Evolutionary conservation across 2,888 invertebrate genomes (phyloP), one percentile per base, ranked within the genome.

Genomic region (Pristionchus entomophagus): DNA sequence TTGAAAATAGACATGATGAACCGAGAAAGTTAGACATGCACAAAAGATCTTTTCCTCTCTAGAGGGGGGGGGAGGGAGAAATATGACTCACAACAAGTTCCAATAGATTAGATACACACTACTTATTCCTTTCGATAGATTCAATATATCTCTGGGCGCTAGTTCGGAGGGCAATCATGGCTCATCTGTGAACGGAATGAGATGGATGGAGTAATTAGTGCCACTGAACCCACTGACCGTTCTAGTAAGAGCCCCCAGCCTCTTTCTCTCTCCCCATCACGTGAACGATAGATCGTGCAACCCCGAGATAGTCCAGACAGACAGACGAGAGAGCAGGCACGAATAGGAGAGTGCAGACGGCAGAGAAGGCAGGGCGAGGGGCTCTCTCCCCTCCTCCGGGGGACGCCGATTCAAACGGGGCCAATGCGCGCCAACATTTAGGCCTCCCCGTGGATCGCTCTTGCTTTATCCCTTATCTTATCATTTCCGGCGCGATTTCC

Each of bases 341-440:
- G n/a, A 3, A 5, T 1, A 26, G 29, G 69, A 19, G 4, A 10
- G 14, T 35, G 17, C 38, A 69, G 69, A 69, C 22, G 38, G n/a
- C n/a, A 38, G 1, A 19, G 14, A 14, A 0, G 19, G 62, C 3
- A 8, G 6, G 32, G 69, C 38, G 69, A 69, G 69, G 22, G 41
- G n/a, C n/a, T n/a, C n/a, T n/a, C n/a, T n/a, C n/a, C n/a, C 32
- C 19, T 22, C 35, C 32, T 14, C 38, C 69, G 14, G 14, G 69
- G 69, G 38, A 69, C 69, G 69, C 69, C 69, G 38, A 69, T 69
- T 69, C 69, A 69, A 69, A 69, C 69, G 38, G 26, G 62, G 38
- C 69, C 69, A 69, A 38, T 69, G 69, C 69, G 69, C 69, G 69
- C 69, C 69, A 69, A 69, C 38, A 14, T 22, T 38, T 38, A 69